These are phyloP conservation scores for Meteorus colon DNA, from an alignment of 2,888 invertebrate genomes.

Conservation along the genomic window DNA sequence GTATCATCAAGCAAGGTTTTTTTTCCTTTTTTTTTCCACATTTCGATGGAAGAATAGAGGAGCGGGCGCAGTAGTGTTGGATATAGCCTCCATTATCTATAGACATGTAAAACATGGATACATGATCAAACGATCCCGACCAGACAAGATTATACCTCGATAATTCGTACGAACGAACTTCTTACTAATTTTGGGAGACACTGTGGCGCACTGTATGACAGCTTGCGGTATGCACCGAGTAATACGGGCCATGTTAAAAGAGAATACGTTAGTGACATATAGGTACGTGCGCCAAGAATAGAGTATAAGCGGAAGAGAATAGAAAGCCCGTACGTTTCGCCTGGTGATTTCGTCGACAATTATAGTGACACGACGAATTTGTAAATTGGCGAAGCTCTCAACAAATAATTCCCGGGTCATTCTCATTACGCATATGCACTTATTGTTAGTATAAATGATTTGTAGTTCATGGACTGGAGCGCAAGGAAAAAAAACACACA, in stretches of 20 bases:
- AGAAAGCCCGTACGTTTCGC: constrained; percentile 40
- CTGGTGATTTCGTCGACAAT: constrained; percentile 31
- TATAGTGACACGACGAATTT: constrained; percentile 37
- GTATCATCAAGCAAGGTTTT: neutral
- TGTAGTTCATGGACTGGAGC: no score
- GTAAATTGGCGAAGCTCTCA: constrained; percentile 38
- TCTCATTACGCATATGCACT: neutral
- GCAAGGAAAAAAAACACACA: no score
- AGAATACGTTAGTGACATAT: constrained; percentile 58
- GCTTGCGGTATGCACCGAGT: constrained; percentile 29
- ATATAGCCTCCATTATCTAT: neutral
- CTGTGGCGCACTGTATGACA: constrained; percentile 7
- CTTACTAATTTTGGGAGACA: constrained; percentile 24
- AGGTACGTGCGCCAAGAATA: constrained; percentile 43
- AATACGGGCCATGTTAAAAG: constrained; percentile 48
- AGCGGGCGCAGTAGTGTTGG: neutral
- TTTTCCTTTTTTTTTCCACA: no score
- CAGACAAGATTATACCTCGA: constrained; percentile 38
- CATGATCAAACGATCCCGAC: constrained; percentile 32
- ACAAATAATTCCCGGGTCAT: constrained; percentile 20
- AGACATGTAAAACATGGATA: neutral
- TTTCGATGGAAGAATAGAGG: neutral
- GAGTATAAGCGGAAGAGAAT: constrained; percentile 55
- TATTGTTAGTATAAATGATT: neutral
- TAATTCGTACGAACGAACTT: constrained; percentile 33